These are phyloP conservation scores for Phymorhynchus buccinoides DNA, from an alignment of 1,140 invertebrate genomes.

Conservation along the genomic window DNA sequence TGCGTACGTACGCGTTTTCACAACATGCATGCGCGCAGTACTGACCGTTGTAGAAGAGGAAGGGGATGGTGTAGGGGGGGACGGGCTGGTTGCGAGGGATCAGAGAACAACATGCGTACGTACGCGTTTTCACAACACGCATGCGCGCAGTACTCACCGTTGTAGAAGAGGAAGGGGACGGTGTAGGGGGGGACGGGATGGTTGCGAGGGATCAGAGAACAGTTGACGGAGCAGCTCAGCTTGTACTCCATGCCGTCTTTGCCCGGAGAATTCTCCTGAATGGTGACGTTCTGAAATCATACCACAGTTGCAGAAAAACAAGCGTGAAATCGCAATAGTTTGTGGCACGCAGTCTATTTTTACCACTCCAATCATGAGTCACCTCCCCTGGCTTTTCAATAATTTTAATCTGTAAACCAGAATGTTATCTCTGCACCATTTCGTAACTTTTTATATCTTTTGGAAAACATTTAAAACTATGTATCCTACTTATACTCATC, in stretches of 20 bases:
- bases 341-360: too few relatives aligned
- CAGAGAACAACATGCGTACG: too few relatives aligned
- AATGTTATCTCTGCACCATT: too few relatives aligned
- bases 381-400: too few relatives aligned
- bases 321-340: too few relatives aligned
- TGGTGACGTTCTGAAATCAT: slow-evolving; percentile 64
- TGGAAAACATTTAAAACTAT: too few relatives aligned
- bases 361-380: too few relatives aligned
- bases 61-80: slow-evolving; percentile 64
- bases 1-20: too few relatives aligned
- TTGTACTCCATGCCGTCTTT: slow-evolving; percentile 70
- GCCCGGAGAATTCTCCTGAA: slow-evolving; percentile 70
- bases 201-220: slow-evolving; percentile 55
- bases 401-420: too few relatives aligned
- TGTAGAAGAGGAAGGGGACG: slow-evolving; percentile 72
- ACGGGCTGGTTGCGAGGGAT: slow-evolving; percentile 57
- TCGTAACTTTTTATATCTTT: too few relatives aligned
- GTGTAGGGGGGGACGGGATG: slow-evolving; percentile 57
- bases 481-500: too few relatives aligned
- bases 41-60: slow-evolving; percentile 73
- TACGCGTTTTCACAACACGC: background rate
- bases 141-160: slow-evolving; percentile 65
- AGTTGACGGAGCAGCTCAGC: slow-evolving; percentile 58
- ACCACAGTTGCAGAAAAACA: too few relatives aligned
- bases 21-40: slow-evolving; percentile 5